These are phyloP conservation scores for Serranus cabrilla DNA, from an alignment of 2,797 vertebrate genomes.

Conservation along the genomic window DNA sequence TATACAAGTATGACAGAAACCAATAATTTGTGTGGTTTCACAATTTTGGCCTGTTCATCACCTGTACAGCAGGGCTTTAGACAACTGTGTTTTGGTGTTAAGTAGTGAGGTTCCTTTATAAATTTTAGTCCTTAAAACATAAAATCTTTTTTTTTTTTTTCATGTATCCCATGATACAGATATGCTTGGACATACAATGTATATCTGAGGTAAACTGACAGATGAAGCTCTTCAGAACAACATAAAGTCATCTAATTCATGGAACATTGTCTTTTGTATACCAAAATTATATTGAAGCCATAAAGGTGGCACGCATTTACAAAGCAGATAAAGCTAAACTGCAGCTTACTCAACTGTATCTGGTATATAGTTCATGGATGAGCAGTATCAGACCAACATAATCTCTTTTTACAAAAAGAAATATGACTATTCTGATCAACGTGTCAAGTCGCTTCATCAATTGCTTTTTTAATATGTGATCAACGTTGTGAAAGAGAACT, in stretches of 20 bases:
- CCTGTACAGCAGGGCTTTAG: too few relatives aligned
- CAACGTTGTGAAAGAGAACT: too few relatives aligned
- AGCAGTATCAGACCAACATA: conserved; percentile 7
- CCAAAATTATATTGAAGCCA: neutral
- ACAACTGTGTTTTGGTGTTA: neutral
- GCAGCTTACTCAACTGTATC: neutral
- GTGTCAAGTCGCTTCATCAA: too few relatives aligned
- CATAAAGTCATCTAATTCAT: neutral
- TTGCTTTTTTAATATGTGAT: too few relatives aligned
- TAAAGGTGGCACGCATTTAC: neutral
- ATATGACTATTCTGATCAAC: too few relatives aligned
- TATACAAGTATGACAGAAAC: neutral
- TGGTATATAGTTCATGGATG: conserved; percentile 2
- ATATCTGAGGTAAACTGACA: neutral
- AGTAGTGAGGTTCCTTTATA: neutral
- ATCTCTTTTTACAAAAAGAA: too few relatives aligned
- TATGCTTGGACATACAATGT: neutral
- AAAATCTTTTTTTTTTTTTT: neutral
- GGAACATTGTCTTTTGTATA: neutral
- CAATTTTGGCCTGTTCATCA: too few relatives aligned
- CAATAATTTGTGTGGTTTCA: too few relatives aligned
- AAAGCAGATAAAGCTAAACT: neutral
- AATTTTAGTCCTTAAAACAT: neutral
- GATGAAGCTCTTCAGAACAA: neutral
- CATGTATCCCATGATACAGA: neutral